Percentiles rank a stretch among this genome's conserved stretches.
These are phyloP conservation scores for Smithornis capensis DNA, from an alignment of 2,113 vertebrate species.

Conservation along the genomic window DNA sequence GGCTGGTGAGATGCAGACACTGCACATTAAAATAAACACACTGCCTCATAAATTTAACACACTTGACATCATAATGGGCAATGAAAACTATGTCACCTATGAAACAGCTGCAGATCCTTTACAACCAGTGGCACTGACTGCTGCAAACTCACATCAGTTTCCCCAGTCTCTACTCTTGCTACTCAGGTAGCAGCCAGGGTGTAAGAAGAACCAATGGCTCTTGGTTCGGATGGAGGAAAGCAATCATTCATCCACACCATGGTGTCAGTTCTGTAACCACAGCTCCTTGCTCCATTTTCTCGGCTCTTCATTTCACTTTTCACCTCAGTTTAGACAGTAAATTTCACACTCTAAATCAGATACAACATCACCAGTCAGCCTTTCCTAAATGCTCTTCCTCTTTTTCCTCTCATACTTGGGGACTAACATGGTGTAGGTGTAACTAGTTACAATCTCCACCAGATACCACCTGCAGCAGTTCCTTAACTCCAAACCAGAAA, in stretches of 20 bases:
- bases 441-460: background rate
- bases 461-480: background rate
- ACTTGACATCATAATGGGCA: conserved; percentile 22
- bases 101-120: conserved; percentile 3
- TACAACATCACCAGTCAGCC: background rate
- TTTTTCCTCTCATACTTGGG: background rate
- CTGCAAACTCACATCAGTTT: background rate
- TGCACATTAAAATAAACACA: conserved; percentile 48
- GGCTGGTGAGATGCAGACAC: conserved; percentile 29
- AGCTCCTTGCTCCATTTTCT: background rate
- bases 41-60: conserved; percentile 35
- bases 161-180: background rate
- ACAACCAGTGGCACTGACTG: background rate
- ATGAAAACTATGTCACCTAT: conserved; percentile 26
- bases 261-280: background rate
- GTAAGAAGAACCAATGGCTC: background rate
- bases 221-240: background rate
- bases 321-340: background rate
- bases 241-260: background rate
- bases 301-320: background rate
- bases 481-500: background rate
- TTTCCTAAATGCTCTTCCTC: background rate
- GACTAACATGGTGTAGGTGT: background rate
- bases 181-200: background rate
- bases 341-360: background rate